Evolutionary conservation across 2,797 vertebrate genomes (phyloP).

Genomic region (Danio choprae): DNA sequence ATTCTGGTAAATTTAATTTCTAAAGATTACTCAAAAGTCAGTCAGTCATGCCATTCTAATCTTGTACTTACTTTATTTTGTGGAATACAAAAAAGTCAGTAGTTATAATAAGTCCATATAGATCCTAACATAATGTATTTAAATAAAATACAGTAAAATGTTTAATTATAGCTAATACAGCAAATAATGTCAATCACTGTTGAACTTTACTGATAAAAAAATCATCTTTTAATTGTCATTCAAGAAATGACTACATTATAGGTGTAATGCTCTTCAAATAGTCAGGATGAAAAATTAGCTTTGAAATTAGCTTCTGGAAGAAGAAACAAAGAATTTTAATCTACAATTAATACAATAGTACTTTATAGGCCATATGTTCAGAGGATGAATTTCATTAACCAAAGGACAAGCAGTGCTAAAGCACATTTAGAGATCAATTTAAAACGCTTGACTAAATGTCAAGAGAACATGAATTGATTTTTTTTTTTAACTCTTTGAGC

Average conservation of each 20-base stretch:
- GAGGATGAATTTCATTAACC: not conserved
- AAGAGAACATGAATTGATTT: constrained; percentile 6
- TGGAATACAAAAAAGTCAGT: not conserved
- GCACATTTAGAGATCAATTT: constrained; percentile 13
- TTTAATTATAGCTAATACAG: not conserved
- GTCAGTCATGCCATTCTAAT: not conserved
- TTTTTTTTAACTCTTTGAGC: not conserved
- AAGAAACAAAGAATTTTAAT: not conserved
- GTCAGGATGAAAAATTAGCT: not conserved
- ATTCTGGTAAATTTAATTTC: not conserved
- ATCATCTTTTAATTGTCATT: not conserved
- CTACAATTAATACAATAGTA: not conserved
- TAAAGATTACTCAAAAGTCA: not conserved
- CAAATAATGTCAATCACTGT: not conserved
- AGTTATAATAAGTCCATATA: not conserved
- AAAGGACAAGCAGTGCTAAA: not conserved
- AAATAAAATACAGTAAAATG: not conserved
- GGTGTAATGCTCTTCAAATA: not conserved
- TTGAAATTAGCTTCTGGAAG: too few relatives aligned
- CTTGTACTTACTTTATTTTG: not conserved
- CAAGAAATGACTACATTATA: not conserved
- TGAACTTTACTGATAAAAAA: not conserved
- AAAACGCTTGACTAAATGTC: constrained; percentile 21
- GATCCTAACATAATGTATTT: not conserved
- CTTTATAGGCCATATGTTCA: not conserved